Conservation (phyloP, 2,888 invertebrate species). For the Heterodera filipjevi region DNA sequence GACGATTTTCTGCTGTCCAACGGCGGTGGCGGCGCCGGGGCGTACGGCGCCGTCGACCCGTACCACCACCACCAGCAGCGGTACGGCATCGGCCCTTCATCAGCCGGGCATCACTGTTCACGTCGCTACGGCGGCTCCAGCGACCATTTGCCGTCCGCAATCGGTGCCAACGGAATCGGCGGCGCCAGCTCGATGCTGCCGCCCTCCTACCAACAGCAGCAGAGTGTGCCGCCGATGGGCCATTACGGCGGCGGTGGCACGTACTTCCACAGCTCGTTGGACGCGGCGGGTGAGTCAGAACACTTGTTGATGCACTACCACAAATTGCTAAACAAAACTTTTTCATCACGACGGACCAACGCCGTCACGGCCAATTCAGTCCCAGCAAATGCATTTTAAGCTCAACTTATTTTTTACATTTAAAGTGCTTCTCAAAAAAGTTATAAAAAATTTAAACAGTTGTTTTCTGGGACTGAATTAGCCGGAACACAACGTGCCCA, state of each 20-base stretch:
- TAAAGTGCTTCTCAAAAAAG: too few species aligned
- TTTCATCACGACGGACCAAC: neutral
- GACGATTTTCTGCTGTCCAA: neutral
- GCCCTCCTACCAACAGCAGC: neutral
- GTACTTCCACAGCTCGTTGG: neutral
- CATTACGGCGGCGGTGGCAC: neutral
- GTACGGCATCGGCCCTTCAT: neutral
- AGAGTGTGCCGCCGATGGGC: slow-evolving; percentile 2
- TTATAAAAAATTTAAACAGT: too few species aligned
- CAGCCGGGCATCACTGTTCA: neutral
- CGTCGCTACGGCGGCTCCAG: slow-evolving; percentile 25
- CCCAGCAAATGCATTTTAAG: too few species aligned
- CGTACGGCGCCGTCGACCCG: neutral
- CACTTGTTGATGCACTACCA: neutral
- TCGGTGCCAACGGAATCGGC: neutral
- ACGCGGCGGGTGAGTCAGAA: neutral
- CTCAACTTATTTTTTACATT: neutral
- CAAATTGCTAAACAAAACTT: neutral
- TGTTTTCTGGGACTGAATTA: too few species aligned
- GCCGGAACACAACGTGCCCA: too few species aligned
- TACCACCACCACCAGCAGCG: neutral
- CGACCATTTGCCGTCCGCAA: slow-evolving; percentile 6
- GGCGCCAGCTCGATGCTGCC: neutral
- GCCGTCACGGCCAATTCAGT: too few species aligned
- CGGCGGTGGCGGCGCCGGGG: neutral